These are phyloP conservation scores for Huso huso DNA, from an alignment of 2,797 vertebrate species.

Conservation along the genomic window DNA sequence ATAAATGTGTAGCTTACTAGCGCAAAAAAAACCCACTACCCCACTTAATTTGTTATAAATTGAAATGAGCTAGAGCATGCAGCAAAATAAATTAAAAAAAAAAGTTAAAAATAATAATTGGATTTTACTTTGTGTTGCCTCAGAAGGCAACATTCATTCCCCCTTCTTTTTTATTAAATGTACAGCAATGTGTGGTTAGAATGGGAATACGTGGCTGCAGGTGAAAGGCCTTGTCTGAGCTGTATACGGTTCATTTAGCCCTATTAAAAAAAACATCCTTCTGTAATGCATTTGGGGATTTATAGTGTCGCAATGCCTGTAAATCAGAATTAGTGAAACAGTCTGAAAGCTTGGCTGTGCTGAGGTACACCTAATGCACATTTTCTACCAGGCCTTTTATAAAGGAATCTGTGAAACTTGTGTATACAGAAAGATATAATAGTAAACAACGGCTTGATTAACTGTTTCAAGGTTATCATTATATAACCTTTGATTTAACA, in stretches of 20 bases:
- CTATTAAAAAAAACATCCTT: constrained; percentile 22
- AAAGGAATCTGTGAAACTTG: no score
- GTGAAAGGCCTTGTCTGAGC: constrained; percentile 29
- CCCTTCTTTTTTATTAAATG: constrained; percentile 26
- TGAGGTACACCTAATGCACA: no score
- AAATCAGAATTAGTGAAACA: no score
- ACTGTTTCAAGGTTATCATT: no score
- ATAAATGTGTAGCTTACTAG: no score
- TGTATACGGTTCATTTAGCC: constrained; percentile 24
- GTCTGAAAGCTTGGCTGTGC: no score
- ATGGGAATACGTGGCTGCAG: constrained; percentile 40
- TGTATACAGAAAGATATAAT: no score
- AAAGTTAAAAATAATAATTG: not conserved
- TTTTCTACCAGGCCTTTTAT: no score
- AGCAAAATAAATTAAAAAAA: not conserved
- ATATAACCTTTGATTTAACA: no score
- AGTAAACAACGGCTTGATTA: no score
- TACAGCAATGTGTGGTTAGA: constrained; percentile 39
- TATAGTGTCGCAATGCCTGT: not conserved
- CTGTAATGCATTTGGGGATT: constrained; percentile 12
- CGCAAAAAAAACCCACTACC: no score
- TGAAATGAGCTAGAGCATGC: not conserved
- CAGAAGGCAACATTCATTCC: not conserved
- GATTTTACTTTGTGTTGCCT: constrained; percentile 7
- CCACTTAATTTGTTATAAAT: not conserved